phyloP scores from a whole-genome alignment of 2,797 vertebrate species.

The Lacerta bilineata region DNA sequence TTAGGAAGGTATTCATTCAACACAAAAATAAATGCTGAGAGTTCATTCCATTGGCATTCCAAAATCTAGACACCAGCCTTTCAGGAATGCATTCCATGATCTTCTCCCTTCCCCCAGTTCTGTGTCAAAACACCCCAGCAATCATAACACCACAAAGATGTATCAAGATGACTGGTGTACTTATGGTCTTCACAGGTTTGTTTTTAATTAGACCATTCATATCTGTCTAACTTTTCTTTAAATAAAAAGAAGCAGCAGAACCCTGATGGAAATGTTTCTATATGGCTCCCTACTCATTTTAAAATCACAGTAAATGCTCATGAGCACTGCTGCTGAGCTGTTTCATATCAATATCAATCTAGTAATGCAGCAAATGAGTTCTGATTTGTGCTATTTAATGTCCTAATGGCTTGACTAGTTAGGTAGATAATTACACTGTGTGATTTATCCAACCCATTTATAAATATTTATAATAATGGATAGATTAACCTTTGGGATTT shows the following conservation, averaged over 20 bases:
- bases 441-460: conserved; percentile 81
- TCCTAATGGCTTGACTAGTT: conserved; percentile 80
- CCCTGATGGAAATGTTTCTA: not conserved
- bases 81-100: not conserved
- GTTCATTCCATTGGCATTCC: not conserved
- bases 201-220: not conserved
- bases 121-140: not conserved
- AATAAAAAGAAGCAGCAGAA: conserved; percentile 25
- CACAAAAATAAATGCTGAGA: not conserved
- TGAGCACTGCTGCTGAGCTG: conserved; percentile 72
- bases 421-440: conserved; percentile 79
- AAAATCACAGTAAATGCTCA: conserved; percentile 53
- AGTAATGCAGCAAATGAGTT: conserved; percentile 77
- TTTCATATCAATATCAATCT: conserved; percentile 74
- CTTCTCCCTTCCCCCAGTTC: not conserved
- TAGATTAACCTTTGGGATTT: conserved; percentile 80
- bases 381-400: conserved; percentile 79
- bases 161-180: not conserved
- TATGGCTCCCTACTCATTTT: conserved; percentile 37
- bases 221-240: conserved; percentile 11
- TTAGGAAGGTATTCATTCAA: not conserved
- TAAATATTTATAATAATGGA: conserved; percentile 82
- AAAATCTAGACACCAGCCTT: rapidly evolving
- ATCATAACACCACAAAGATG: rapidly evolving
- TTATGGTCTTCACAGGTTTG: not conserved